These are phyloP conservation scores for Elmis aenea DNA, from an alignment of 2,888 invertebrate species.

Conservation along the genomic window DNA sequence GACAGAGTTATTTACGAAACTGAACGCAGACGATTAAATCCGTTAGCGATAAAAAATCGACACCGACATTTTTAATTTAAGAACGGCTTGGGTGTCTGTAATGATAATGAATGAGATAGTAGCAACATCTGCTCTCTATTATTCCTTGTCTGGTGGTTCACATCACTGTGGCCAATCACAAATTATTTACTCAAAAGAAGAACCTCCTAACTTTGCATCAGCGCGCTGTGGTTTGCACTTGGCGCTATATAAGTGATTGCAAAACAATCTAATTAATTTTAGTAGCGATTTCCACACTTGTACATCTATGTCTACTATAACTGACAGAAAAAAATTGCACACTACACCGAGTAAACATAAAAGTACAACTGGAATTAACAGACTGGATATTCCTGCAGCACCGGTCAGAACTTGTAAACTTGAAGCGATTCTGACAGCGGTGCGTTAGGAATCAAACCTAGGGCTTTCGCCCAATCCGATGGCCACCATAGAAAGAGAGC, in stretches of 20 bases:
- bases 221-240: slow-evolving; percentile 36
- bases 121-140: slow-evolving; percentile 28
- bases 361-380: slow-evolving; percentile 15
- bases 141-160: slow-evolving; percentile 26
- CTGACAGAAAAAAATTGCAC: too few relatives aligned
- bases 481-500: slow-evolving; percentile 44
- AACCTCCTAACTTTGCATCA: slow-evolving; percentile 19
- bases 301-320: slow-evolving; percentile 14
- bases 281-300: slow-evolving; percentile 15
- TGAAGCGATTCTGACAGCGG: background rate
- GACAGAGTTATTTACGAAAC: too few relatives aligned
- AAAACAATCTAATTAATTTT: slow-evolving; percentile 16
- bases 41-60: too few relatives aligned
- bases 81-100: too few relatives aligned
- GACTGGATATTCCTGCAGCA: slow-evolving; percentile 8
- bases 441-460: slow-evolving; percentile 28
- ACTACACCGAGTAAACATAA: too few relatives aligned
- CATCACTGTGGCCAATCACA: slow-evolving; percentile 37
- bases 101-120: slow-evolving; percentile 11
- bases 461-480: slow-evolving; percentile 22
- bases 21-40: too few relatives aligned
- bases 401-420: slow-evolving; percentile 1
- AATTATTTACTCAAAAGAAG: slow-evolving; percentile 28
- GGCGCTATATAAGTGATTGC: slow-evolving; percentile 23
- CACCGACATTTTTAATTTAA: too few relatives aligned